Conservation (phyloP, 2,888 invertebrate genomes). For the Ochropleura plecta region DNA sequence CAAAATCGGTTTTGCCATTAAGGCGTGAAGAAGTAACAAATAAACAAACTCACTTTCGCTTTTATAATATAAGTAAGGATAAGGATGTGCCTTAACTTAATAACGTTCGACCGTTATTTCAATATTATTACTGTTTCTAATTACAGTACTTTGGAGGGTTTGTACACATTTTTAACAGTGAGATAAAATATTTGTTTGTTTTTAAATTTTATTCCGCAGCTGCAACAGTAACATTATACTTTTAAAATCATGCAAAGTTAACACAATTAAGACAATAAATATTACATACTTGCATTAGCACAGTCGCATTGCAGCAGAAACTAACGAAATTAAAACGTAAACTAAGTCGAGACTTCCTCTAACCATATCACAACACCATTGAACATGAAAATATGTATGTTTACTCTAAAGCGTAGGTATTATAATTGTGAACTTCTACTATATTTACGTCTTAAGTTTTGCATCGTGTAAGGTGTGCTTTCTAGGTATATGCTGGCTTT, state of each 20-base stretch:
- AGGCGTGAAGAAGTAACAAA: no score
- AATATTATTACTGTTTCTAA: background rate
- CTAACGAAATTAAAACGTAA: constrained; percentile 42
- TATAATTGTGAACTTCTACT: no score
- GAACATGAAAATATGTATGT: constrained; percentile 8
- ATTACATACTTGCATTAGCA: constrained; percentile 26
- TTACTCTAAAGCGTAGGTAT: no score
- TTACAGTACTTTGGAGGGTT: no score
- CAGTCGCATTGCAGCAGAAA: constrained; percentile 48
- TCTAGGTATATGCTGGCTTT: no score
- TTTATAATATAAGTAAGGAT: no score
- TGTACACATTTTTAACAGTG: background rate
- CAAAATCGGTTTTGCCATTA: no score
- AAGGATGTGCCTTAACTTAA: background rate
- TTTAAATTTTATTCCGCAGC: constrained; percentile 9
- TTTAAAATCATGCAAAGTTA: constrained; percentile 15
- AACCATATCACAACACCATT: constrained; percentile 4
- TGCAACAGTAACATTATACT: constrained; percentile 11
- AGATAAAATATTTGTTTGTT: background rate
- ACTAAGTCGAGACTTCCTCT: constrained; percentile 5
- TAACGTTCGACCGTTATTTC: background rate
- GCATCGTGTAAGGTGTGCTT: no score
- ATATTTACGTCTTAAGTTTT: no score
- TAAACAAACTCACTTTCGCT: no score
- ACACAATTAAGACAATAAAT: constrained; percentile 40